Evolutionary conservation across 2,797 vertebrate genomes (phyloP).

Genomic region (Pipistrellus pygmaeus): DNA sequence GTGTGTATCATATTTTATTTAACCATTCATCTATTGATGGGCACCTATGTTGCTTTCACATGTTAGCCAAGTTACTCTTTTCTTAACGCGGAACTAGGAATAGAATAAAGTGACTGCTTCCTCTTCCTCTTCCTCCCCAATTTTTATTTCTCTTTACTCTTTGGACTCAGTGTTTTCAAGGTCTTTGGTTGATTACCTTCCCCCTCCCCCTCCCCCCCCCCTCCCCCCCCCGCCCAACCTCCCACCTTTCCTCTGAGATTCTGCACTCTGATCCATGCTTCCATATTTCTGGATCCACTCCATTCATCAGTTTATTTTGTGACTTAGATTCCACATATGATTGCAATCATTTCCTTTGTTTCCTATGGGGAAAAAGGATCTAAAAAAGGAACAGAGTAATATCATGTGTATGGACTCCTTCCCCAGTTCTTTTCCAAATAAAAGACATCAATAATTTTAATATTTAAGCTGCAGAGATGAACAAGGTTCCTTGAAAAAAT

Average conservation of each 20-base stretch:
- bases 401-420: background rate
- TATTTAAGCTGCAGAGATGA: background rate
- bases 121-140: background rate
- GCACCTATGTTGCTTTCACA: background rate
- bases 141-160: background rate
- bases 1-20: background rate
- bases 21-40: background rate
- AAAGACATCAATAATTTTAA: background rate
- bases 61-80: background rate
- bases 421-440: background rate
- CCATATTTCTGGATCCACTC: too few relatives aligned
- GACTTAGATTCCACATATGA: too few relatives aligned
- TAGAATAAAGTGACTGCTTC: background rate
- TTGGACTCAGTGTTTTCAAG: background rate
- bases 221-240: rapidly evolving
- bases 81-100: background rate
- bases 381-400: background rate
- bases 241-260: too few relatives aligned
- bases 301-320: too few relatives aligned
- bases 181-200: too few relatives aligned
- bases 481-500: background rate
- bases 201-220: too few relatives aligned
- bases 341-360: background rate
- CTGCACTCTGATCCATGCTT: too few relatives aligned
- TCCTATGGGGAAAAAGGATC: background rate